These are phyloP conservation scores for Pachymerium ferrugineum DNA, from an alignment of 2,888 invertebrate genomes.

Conservation along the genomic window DNA sequence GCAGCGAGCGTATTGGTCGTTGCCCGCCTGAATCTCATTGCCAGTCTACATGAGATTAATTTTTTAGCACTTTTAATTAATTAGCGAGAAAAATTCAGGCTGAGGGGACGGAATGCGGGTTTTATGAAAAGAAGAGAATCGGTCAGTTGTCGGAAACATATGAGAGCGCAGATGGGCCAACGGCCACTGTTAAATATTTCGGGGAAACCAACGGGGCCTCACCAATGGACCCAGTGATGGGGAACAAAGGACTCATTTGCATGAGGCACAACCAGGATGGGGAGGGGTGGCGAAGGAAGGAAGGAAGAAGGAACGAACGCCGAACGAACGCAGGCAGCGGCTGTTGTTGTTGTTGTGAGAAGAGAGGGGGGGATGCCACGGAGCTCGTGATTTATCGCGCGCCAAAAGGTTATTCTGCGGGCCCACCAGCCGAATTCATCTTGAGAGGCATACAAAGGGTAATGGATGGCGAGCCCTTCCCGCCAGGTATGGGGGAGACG, in stretches of 20 bases:
- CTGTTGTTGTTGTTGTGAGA: slow-evolving; percentile 23
- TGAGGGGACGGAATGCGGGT: neutral
- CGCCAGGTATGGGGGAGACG: slow-evolving; percentile 27
- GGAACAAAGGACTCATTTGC: slow-evolving; percentile 25
- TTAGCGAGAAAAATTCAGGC: neutral
- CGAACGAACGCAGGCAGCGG: slow-evolving; percentile 22
- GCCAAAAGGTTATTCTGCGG: slow-evolving; percentile 27
- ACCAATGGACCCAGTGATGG: slow-evolving; percentile 12
- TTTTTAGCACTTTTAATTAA: slow-evolving; percentile 25
- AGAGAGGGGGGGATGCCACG: slow-evolving; percentile 17
- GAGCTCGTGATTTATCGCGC: slow-evolving; percentile 27
- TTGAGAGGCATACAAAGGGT: slow-evolving; percentile 27
- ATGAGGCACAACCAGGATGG: slow-evolving; percentile 24
- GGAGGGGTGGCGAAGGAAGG: slow-evolving; percentile 24
- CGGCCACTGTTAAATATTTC: slow-evolving; percentile 11
- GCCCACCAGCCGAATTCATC: slow-evolving; percentile 27
- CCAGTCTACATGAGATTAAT: slow-evolving; percentile 24
- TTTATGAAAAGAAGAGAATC: neutral
- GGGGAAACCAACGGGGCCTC: neutral
- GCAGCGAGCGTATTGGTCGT: neutral
- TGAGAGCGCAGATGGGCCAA: slow-evolving; percentile 16
- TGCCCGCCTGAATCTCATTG: slow-evolving; percentile 12
- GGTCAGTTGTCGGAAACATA: neutral
- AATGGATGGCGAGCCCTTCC: slow-evolving; percentile 27
- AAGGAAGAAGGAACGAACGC: slow-evolving; percentile 23